Evolutionary conservation across 2,113 vertebrate genomes (phyloP), one percentile per base, ranked within the genome.

Genomic region (Leptocoma aspasia): DNA sequence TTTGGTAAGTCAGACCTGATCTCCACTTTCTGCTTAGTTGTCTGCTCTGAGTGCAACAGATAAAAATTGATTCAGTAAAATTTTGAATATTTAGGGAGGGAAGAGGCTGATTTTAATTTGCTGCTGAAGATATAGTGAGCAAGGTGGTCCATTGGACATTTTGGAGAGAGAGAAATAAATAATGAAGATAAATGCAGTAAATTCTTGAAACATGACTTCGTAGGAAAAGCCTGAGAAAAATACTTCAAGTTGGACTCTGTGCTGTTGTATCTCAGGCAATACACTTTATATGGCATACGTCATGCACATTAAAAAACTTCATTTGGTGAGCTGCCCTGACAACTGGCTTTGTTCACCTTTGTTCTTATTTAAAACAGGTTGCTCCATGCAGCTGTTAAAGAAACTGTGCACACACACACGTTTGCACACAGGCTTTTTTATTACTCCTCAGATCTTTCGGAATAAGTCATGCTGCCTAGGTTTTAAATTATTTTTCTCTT

Each of bases 331-430:
- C 63, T 93, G 53, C 9, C 23, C 91, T 60, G 68, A 91, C 92
- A 96, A 70, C 60, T 92, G 91, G 72, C 92, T 86, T 87, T 87
- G 79, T 60, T 90, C 82, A 73, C 90, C 76, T 95, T 92, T 88
- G 59, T 88, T 91, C 80, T 94, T 92, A 97, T 95, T 95, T 94
- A 92, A 97, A 97, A 78, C 66, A 97, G 86, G 93, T 96, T 97
- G 78, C 85, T 97, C 84, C 56, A 41, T 59, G 49, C 61, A 96
- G 86, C 88, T 96, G 65, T 72, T 96, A 42, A 78, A 71, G 82
- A 94, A 92, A 94, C 15, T 24, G 77, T 24, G n/a, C 11, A 9
- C 65, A 33, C 73, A 33, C 73, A n/a, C 61, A 57, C 15, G 4
- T 59, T 91, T 72, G 60, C 73, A 82, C 66, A 64, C 31, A 72